A percentile compares a stretch with the other conserved stretches of the same genome.
Conservation (phyloP, 2,797 vertebrate genomes). For the Ceyx erithaca region DNA sequence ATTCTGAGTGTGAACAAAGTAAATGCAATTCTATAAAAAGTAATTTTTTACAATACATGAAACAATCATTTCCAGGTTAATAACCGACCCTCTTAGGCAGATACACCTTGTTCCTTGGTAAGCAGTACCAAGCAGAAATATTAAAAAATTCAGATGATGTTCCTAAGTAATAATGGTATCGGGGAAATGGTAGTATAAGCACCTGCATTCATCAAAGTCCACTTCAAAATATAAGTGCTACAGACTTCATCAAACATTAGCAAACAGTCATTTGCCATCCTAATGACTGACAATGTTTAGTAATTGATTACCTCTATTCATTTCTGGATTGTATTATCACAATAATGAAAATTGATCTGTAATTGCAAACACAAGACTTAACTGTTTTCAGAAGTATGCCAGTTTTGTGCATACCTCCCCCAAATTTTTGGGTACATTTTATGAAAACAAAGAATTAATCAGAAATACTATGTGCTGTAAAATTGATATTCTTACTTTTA, state of each 20-base stretch:
- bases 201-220: neutral
- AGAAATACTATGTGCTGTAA: neutral
- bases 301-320: neutral
- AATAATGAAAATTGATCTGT: neutral
- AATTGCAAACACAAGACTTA: neutral
- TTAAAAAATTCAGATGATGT: neutral
- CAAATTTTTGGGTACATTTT: neutral
- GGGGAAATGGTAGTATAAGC: neutral
- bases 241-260: neutral
- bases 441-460: neutral
- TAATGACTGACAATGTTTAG: neutral
- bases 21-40: slow-evolving; percentile 67
- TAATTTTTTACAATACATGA: slow-evolving; percentile 56
- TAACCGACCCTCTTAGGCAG: neutral
- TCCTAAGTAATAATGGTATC: neutral
- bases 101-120: neutral
- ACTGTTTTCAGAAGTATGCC: neutral
- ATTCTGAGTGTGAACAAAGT: slow-evolving; percentile 63
- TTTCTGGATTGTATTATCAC: neutral
- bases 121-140: slow-evolving; percentile 1
- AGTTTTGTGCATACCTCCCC: neutral
- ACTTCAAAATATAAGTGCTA: neutral
- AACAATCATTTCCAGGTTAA: slow-evolving; percentile 27
- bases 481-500: neutral
- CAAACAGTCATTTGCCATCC: neutral